A percentile compares a stretch with the other conserved stretches of the same genome.
Conservation (phyloP, 2,888 invertebrate genomes). For the Spilosoma lubricipeda region DNA sequence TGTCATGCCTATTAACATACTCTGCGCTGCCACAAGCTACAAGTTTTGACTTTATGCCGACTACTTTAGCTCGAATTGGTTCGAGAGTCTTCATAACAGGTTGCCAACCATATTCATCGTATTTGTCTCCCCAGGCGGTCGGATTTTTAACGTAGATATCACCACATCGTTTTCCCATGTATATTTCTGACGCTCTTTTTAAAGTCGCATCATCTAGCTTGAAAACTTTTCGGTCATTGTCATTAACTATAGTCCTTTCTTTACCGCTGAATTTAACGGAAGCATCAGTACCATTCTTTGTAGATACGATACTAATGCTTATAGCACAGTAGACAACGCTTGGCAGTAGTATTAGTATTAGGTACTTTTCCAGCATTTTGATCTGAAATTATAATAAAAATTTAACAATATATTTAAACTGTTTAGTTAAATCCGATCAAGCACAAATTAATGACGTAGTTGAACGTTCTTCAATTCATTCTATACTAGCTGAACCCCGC, state of each 20-base stretch:
- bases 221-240: background rate
- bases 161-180: background rate
- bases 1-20: background rate
- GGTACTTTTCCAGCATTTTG: background rate
- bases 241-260: background rate
- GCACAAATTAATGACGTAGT: too few species aligned
- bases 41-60: background rate
- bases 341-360: background rate
- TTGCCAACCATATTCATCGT: background rate
- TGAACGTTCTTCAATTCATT: too few species aligned
- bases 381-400: background rate
- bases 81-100: background rate
- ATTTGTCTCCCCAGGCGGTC: background rate
- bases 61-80: background rate
- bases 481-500: too few species aligned
- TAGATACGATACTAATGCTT: background rate
- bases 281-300: background rate
- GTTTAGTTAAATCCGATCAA: background rate
- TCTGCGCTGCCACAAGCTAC: background rate
- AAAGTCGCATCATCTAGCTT: background rate
- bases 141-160: constrained; percentile 8
- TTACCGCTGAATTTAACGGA: background rate
- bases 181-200: background rate
- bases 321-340: background rate
- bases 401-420: background rate